Base-by-base conservation (phyloP, 92 coral and sea anemone genomes). In the Umimayanthus chanpuru region DNA sequence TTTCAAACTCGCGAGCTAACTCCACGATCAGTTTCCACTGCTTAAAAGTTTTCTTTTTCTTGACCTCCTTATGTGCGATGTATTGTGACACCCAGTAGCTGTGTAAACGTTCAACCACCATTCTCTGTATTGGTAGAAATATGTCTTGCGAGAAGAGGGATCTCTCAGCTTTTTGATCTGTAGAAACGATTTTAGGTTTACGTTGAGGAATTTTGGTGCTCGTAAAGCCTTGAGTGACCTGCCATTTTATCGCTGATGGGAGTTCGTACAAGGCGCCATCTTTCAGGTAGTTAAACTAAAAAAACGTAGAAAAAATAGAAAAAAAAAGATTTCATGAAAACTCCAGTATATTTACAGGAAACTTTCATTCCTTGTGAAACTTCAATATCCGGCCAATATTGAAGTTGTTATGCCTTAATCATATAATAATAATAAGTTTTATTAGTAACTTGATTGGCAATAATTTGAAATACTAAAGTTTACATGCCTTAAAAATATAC, bases 1-100 rank as follows among this genome's bases (percentile, higher is more conserved):
- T 32, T 74, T 86, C 80, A 4, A 66, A 36, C 80, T 64, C 71
- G 15, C 18, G 14, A 9, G 36, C 25, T 71, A 85, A 61, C 56
- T 86, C 90, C 81, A 85, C 49, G 74, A 88, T 47, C 78, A 55
- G 55, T 79, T 87, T 41, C 86, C 86, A 82, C 5, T 82, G 86
- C 11, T 12, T 44, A 41, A 23, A 18, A 5, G 75, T 36, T 47
- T 88, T 91, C 71, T 38, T 50, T 50, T 84, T 84, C n/a, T 79
- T 81, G 47, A 81, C 67, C 73, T 87, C 94, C 43, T 89, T 85
- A 80, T 93, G 99, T 15, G 92, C 76, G 18, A 97, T 90, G 49
- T 89, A 95, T 88, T 94, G 96, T 1, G 97, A 95, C 30, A 94
- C 89, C 99, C 99, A 97, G 80, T 97, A 97, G 65, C 89, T 83